Base-by-base conservation (phyloP, 2,113 vertebrate genomes). In the Marcusenius ussheri region DNA sequence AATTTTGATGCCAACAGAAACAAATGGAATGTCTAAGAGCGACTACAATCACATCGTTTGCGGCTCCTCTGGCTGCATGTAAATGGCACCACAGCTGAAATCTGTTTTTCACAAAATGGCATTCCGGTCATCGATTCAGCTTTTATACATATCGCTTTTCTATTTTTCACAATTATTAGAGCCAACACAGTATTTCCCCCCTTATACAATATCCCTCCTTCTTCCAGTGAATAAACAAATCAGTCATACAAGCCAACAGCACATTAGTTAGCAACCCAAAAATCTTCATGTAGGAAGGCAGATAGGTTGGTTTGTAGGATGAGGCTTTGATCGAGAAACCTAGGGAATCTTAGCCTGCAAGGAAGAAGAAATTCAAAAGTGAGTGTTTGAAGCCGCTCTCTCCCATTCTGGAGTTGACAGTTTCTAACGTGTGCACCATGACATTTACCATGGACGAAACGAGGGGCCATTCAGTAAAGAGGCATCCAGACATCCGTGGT, bases 291-390 rank as follows among this genome's bases (percentile, higher is more conserved):
- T 90, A 56, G 56, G 74, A 31, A 84, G 83, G 27, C 39, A 70
- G 89, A 89, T 77, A 56, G 77, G 89, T 90, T 86, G 77, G 50
- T 46, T 70, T 87, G 85, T 88, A 87, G 85, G 21, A 31, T 46
- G 24, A n/a, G 21, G 47, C 89, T 90, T 87, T 90, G 89, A 90
- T 90, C 85, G 51, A 42, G 87, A 70, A 58, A 31, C 89, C 84
- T 53, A 47, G 62, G 45, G 84, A 90, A 45, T 86, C 58, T 90
- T 87, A 53, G 89, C 83, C 50, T 90, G 89, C 84, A 31, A 50
- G 56, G 42, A 70, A 47, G 89, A 90, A 62, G 31, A 77, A 77
- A 87, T 70, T 87, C 58, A 90, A 39, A 90, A 87, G 50, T 83
- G 66, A 66, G 80, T 19, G 89, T 13, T 90, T 86, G 53, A 31